Evolutionary conservation across 1,140 invertebrate genomes (phyloP), one percentile per base, ranked within the genome.

Genomic region (Zaprionus vittiger): DNA sequence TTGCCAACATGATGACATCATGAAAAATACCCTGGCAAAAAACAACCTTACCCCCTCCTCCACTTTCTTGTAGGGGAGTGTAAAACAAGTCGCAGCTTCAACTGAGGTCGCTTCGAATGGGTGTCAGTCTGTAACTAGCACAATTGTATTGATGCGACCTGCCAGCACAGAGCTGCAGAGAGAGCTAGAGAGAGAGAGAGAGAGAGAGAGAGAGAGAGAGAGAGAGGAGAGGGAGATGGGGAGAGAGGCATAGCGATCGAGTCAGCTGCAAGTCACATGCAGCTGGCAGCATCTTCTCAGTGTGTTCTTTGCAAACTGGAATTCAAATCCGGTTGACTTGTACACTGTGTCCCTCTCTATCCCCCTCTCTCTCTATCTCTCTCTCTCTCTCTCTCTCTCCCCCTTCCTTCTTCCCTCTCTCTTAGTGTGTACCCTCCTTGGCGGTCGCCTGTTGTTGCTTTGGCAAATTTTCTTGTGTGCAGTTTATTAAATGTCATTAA

Each of bases 401-500:
- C 26, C 7, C 44, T 7, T 31, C 22, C 37, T n/a, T 22, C 20
- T 24, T 24, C n/a, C 11, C 41, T 31, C 15, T 12, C 28, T 9
- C 12, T 6, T 12, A 26, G 17, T 62, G n/a, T 49, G 37, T 63
- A 17, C 37, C 6, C 15, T 14, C 34, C 14, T 5, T 59, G 31
- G 11, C 4, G 17, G 34, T 37, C 34, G 20, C 20, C 34, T 17
- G 3, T 49, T 22, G 47, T 20, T 57, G 37, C 64, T 59, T 57
- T 37, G 20, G 59, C 55, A 57, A 82, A 69, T 69, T 73, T 64
- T 81, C 67, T 73, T 77, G 79, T 69, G 56, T 65, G 74, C 68
- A 86, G 67, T 85, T 85, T 86, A 85, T 86, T 86, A 86, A 85
- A 85, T 85, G 82, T 67, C 82, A 86, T 85, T 85, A 85, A 81